Conservation (phyloP, 2,113 vertebrate species). For the Etheostoma cragini region DNA sequence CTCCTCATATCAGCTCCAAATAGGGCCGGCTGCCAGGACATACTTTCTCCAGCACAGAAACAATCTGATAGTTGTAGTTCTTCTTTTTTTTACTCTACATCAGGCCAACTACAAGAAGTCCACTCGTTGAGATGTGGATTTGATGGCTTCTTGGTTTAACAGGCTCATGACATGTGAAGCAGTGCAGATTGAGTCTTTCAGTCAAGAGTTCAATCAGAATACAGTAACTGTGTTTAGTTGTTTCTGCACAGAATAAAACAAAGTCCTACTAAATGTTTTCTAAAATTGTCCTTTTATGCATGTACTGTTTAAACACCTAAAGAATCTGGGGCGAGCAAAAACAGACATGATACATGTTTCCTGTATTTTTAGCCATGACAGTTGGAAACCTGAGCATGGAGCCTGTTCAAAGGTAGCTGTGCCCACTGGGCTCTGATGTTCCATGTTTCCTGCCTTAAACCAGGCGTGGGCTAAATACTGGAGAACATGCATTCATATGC, state of each 20-base stretch:
- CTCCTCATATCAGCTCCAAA: constrained; percentile 65
- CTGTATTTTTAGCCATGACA: constrained; percentile 81
- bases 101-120: constrained; percentile 12
- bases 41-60: constrained; percentile 47
- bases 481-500: constrained; percentile 9
- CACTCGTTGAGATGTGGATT: not conserved
- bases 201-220: not conserved
- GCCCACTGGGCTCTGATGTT: constrained; percentile 31
- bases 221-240: not conserved
- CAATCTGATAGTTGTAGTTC: constrained; percentile 41
- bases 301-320: constrained; percentile 24
- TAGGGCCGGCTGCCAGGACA: constrained; percentile 50
- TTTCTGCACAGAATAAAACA: constrained; percentile 13
- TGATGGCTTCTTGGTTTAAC: constrained; percentile 8
- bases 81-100: constrained; percentile 5
- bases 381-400: constrained; percentile 74
- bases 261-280: not conserved
- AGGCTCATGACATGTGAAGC: constrained; percentile 2
- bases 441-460: constrained; percentile 2
- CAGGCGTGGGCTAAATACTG: not conserved
- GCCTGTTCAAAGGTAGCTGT: constrained; percentile 40
- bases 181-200: constrained; percentile 1
- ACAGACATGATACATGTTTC: constrained; percentile 71
- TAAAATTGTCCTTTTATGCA: constrained; percentile 10
- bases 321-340: constrained; percentile 56